Evolutionary conservation across 2,113 vertebrate species (phyloP).

Genomic region (Dicerorhinus sumatrensis): DNA sequence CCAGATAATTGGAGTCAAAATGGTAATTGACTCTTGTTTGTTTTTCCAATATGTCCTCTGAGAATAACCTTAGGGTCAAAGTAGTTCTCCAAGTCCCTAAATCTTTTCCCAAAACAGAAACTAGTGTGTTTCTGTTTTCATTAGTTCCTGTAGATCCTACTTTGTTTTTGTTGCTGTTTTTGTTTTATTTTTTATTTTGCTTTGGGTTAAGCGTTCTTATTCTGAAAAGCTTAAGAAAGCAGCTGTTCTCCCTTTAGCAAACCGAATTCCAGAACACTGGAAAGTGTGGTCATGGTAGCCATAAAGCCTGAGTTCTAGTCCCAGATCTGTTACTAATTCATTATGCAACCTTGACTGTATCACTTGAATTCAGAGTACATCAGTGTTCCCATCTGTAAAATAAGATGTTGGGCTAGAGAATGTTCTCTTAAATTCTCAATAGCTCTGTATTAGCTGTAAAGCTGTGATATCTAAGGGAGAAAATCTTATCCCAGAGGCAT

Average conservation of each 20-base stretch:
- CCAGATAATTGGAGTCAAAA: constrained; percentile 70
- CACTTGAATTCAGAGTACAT: constrained; percentile 21
- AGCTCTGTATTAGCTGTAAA: constrained; percentile 27
- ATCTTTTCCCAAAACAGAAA: constrained; percentile 57
- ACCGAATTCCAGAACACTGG: not conserved
- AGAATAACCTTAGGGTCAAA: constrained; percentile 67
- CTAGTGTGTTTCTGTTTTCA: constrained; percentile 50
- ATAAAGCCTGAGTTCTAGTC: constrained; percentile 27
- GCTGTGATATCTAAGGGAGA: constrained; percentile 4
- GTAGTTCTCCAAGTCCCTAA: constrained; percentile 58
- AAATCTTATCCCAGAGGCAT: not conserved
- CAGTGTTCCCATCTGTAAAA: constrained; percentile 18
- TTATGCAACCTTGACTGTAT: constrained; percentile 32
- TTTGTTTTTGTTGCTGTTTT: constrained; percentile 5
- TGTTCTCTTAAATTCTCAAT: constrained; percentile 24
- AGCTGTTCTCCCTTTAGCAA: not conserved
- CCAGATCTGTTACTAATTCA: not conserved
- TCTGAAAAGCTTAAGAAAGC: constrained; percentile 60
- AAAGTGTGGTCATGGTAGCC: not conserved
- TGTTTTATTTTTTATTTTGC: not conserved
- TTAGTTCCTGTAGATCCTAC: constrained; percentile 46
- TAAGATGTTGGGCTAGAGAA: constrained; percentile 28
- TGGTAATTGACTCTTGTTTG: constrained; percentile 74
- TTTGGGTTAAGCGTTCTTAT: constrained; percentile 37
- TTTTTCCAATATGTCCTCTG: constrained; percentile 53